These are phyloP conservation scores for Cephonodes hylas DNA, from an alignment of 2,888 invertebrate species.

Conservation along the genomic window DNA sequence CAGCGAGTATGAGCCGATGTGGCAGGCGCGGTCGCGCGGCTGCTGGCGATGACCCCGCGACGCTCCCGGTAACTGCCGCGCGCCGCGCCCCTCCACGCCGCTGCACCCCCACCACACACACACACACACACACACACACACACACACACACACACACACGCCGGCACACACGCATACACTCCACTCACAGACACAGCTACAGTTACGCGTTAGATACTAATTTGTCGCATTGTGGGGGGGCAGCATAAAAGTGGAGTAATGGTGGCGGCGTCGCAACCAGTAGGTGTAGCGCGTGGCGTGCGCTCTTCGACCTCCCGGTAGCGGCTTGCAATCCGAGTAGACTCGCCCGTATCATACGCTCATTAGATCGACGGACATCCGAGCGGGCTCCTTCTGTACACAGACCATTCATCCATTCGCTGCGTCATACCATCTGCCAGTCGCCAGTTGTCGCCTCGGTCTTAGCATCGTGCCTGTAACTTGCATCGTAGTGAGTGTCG, in stretches of 20 bases:
- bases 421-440: conserved; percentile 5
- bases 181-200: too few species aligned
- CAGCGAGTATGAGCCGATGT: conserved; percentile 72
- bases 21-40: conserved; percentile 40
- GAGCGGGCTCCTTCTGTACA: conserved; percentile 15
- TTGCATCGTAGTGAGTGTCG: conserved; percentile 2
- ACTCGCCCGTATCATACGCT: conserved; percentile 17
- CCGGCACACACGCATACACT: too few species aligned
- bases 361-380: neutral
- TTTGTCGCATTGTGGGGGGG: too few species aligned
- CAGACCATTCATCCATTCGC: conserved; percentile 1
- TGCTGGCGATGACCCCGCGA: conserved; percentile 66
- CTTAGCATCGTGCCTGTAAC: conserved; percentile 6
- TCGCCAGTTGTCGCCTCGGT: conserved; percentile 8
- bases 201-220: too few species aligned
- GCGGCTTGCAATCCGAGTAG: conserved; percentile 23
- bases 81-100: conserved; percentile 16
- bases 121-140: too few species aligned
- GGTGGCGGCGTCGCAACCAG: conserved; percentile 14
- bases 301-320: conserved; percentile 34
- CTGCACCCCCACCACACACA: neutral
- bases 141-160: too few species aligned
- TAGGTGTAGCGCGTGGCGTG: conserved; percentile 35
- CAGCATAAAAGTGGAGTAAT: neutral
- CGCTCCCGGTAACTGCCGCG: conserved; percentile 50